Evolutionary conservation across 1,140 invertebrate genomes (phyloP).

Genomic region (Oedothorax gibbosus): DNA sequence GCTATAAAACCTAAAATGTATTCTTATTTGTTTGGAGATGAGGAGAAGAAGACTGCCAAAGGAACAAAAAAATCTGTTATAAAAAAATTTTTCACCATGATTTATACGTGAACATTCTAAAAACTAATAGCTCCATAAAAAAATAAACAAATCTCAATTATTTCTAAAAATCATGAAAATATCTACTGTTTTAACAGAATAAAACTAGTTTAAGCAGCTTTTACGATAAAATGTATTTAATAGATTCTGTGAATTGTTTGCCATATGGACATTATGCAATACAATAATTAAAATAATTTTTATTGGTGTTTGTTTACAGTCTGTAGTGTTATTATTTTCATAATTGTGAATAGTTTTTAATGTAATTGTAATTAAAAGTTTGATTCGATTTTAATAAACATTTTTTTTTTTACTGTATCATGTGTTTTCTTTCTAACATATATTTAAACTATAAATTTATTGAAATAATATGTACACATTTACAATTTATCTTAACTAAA

Average conservation of each 20-base stretch:
- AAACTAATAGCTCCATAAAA: neutral
- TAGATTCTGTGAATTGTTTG: neutral
- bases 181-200: constrained; percentile 9
- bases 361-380: too few relatives aligned
- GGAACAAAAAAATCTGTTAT: constrained; percentile 16
- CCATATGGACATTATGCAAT: neutral
- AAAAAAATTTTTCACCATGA: constrained; percentile 1
- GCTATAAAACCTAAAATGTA: constrained; percentile 67
- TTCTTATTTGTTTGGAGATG: constrained; percentile 6
- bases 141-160: constrained; percentile 5
- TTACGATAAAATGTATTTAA: constrained; percentile 11
- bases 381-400: too few relatives aligned
- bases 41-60: constrained; percentile 20
- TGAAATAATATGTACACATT: too few relatives aligned
- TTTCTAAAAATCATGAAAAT: neutral
- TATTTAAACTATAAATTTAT: too few relatives aligned
- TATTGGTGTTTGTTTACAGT: too few relatives aligned
- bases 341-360: too few relatives aligned
- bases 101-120: neutral
- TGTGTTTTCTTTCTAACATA: too few relatives aligned
- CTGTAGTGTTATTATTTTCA: too few relatives aligned
- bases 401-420: too few relatives aligned
- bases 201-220: constrained; percentile 1
- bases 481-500: too few relatives aligned
- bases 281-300: too few relatives aligned